Conservation (phyloP, 2,797 vertebrate species). For the Xerus rutilus region DNA sequence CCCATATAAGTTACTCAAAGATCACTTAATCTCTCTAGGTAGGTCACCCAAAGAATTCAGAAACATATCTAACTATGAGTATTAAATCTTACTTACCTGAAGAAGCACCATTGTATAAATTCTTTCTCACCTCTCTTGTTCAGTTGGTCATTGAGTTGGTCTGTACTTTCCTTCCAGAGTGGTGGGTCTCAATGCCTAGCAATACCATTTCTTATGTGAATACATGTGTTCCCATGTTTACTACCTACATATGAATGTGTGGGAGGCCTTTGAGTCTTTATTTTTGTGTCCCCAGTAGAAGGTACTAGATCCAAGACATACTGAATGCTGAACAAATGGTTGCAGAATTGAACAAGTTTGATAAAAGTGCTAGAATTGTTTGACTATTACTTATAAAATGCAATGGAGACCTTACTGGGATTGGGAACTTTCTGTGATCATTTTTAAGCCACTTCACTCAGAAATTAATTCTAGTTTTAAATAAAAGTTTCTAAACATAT, state of each 20-base stretch:
- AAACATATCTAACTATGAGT: not conserved
- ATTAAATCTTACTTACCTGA: not conserved
- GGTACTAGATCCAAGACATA: not conserved
- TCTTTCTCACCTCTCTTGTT: not conserved
- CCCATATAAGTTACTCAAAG: not conserved
- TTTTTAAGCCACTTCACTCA: not conserved
- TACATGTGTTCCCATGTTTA: not conserved
- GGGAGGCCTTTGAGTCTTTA: not conserved
- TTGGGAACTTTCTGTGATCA: not conserved
- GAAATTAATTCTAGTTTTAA: not conserved
- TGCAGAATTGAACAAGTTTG: not conserved
- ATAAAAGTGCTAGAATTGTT: not conserved
- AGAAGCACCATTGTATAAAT: not conserved
- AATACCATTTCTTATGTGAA: not conserved
- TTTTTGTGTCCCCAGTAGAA: not conserved
- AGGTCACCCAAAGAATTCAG: not conserved
- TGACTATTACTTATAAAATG: not conserved
- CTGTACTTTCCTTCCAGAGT: not conserved
- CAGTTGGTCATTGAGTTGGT: not conserved
- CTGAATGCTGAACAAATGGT: not conserved
- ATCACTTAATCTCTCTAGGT: not conserved
- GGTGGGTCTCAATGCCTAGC: not conserved
- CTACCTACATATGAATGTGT: not conserved
- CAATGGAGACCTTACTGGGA: accelerated
- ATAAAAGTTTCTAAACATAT: not conserved